Conservation (phyloP, 2,113 vertebrate genomes). For the Potamarius usumacintae region DNA sequence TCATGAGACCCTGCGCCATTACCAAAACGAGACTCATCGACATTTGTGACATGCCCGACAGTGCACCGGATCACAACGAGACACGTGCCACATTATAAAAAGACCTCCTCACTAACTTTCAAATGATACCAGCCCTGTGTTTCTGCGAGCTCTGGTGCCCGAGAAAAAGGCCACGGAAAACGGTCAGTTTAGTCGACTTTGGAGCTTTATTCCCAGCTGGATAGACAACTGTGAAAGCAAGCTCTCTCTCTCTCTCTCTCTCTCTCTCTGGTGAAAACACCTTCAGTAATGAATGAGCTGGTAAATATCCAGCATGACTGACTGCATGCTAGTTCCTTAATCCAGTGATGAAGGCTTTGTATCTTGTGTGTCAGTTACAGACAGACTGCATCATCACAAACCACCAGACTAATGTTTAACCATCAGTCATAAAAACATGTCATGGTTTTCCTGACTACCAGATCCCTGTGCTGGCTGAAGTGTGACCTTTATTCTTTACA, state of each 20-base stretch:
- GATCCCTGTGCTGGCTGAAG: not conserved
- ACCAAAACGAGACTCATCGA: not conserved
- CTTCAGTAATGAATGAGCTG: not conserved
- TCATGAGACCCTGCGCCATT: not conserved
- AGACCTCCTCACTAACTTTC: not conserved
- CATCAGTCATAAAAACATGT: not conserved
- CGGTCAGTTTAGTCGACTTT: not conserved
- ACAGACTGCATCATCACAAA: not conserved
- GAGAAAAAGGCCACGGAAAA: not conserved
- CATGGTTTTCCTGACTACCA: not conserved
- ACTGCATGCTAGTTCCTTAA: not conserved
- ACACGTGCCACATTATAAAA: not conserved
- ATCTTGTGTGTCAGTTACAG: not conserved
- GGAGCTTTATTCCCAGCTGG: not conserved
- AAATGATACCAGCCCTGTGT: not conserved
- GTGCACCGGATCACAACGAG: not conserved
- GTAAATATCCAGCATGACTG: not conserved
- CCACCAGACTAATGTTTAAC: not conserved
- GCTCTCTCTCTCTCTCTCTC: not conserved
- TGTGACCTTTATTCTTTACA: not conserved
- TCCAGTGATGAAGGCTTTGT: not conserved
- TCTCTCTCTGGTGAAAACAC: not conserved
- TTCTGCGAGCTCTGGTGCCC: not conserved
- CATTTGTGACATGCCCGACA: not conserved
- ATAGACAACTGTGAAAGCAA: not conserved